Base-by-base conservation (phyloP, 2,888 invertebrate genomes). In the Bedellia somnulentella region DNA sequence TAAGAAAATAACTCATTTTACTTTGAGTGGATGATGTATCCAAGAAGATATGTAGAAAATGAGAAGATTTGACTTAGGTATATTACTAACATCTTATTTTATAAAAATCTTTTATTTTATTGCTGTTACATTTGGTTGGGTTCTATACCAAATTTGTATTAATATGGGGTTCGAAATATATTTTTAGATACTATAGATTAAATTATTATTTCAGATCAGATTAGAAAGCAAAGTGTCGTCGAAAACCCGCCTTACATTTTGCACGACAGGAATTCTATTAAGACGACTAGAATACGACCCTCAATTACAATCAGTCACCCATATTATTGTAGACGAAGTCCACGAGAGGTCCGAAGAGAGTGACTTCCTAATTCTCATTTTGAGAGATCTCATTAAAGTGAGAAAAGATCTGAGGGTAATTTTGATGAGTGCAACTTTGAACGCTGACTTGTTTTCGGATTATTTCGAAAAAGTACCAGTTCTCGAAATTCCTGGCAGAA, bases 361-460 rank as follows among this genome's bases (percentile, higher is more conserved):
- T 42, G 96, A 96, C 58, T 95, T 95, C 50, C 71, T 96, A 4
- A 59, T 96, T 22, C 80, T 93, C 34, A 86, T 93, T 11, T 57
- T 96, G 22, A 84, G 87, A 57, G 86, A 90, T 49, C 77, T 93
- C 30, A 62, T 93, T 30, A 76, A 77, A 36, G 76, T 82, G 31
- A 81, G 90, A 34, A 80, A 81, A 27, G 86, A 93, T 48, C 62
- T 95, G 30, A 90, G 87, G 44, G 75, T 96, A 1, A 83, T 96
- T 46, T 73, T 96, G 4, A 96, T 96, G 95, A 94, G 93, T 50
- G 96, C 96, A 2, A 93, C 94, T 0, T 58, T 96, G 44, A 94
- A 95, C 55, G 85, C 90, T 1, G 81, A 86, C 17, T 62, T 92
- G 32, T 96, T 96, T 53, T 85, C 89, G 2, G 68, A 83, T 26